phyloP scores from a whole-genome alignment of 2,888 invertebrate genomes.

The Melipona bicolor region DNA sequence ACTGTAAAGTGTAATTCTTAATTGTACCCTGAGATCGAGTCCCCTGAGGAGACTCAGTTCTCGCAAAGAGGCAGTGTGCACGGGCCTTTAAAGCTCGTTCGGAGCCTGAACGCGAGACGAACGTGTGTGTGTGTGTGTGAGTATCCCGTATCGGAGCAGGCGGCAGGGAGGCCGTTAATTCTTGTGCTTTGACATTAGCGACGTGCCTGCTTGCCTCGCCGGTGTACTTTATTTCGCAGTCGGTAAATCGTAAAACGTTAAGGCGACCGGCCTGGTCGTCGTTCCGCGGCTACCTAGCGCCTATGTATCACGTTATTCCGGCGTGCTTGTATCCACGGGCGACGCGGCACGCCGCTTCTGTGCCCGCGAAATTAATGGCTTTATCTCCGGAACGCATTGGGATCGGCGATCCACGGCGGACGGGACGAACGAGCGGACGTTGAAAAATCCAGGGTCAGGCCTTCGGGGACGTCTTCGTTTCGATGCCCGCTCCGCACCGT shows the following conservation, averaged over 20 bases:
- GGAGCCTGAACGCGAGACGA: slow-evolving; percentile 37
- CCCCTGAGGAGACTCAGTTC: too few species aligned
- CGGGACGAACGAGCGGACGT: slow-evolving; percentile 16
- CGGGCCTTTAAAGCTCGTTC: slow-evolving; percentile 41
- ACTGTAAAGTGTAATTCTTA: too few species aligned
- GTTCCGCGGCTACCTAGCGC: slow-evolving; percentile 42
- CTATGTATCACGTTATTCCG: slow-evolving; percentile 49
- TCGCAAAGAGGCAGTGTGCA: slow-evolving; percentile 22
- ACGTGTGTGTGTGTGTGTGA: slow-evolving; percentile 19
- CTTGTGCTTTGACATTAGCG: slow-evolving; percentile 67
- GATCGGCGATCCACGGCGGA: background rate
- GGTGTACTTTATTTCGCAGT: slow-evolving; percentile 63
- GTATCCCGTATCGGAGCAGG: slow-evolving; percentile 48
- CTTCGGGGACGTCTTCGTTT: background rate
- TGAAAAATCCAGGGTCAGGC: slow-evolving; percentile 13
- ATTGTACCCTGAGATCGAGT: too few species aligned
- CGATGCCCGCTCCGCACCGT: background rate
- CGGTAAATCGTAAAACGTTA: slow-evolving; percentile 65
- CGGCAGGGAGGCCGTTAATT: slow-evolving; percentile 64
- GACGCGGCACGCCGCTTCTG: slow-evolving; percentile 40
- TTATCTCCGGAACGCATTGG: slow-evolving; percentile 44
- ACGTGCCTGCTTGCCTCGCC: slow-evolving; percentile 55
- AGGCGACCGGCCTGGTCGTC: slow-evolving; percentile 41
- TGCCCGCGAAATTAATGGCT: slow-evolving; percentile 61
- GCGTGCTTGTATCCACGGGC: slow-evolving; percentile 10